Percentiles rank a stretch among this genome's conserved stretches.
These are phyloP conservation scores for Lucinisca nassula DNA, from an alignment of 2,888 invertebrate species.

Conservation along the genomic window DNA sequence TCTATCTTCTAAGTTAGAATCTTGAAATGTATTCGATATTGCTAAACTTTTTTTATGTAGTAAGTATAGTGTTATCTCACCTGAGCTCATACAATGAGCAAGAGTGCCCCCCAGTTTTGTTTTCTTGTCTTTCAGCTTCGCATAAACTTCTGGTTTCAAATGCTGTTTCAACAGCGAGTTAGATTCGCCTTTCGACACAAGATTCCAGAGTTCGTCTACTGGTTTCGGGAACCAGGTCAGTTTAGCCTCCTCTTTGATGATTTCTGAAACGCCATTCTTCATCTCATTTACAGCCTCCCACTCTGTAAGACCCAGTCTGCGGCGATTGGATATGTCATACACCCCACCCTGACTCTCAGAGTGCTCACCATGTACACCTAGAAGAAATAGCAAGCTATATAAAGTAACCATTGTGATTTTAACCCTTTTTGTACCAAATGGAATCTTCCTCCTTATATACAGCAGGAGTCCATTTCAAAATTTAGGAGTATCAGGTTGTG, in stretches of 20 bases:
- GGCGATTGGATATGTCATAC: constrained; percentile 85
- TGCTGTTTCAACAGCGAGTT: constrained; percentile 92
- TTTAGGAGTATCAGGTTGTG: too few species aligned
- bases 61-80: constrained; percentile 41
- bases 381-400: too few species aligned
- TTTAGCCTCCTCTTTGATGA: constrained; percentile 78
- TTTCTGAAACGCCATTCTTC: constrained; percentile 81
- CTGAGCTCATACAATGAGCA: constrained; percentile 89
- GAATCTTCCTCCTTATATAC: too few species aligned
- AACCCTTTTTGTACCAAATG: too few species aligned
- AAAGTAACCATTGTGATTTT: too few species aligned
- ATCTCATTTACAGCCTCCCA: constrained; percentile 82
- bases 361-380: constrained; percentile 84
- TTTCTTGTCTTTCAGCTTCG: constrained; percentile 78
- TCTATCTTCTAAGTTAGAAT: too few species aligned
- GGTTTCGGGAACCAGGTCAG: constrained; percentile 64
- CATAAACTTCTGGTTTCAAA: constrained; percentile 76
- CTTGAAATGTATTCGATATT: too few species aligned
- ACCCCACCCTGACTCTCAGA: constrained; percentile 84
- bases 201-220: constrained; percentile 70
- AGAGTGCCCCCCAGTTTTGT: constrained; percentile 80
- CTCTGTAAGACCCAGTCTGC: constrained; percentile 84
- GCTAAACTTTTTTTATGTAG: too few species aligned
- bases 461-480: too few species aligned
- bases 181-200: constrained; percentile 62